Evolutionary conservation across 2,888 invertebrate genomes (phyloP), one percentile per base, ranked within the genome.

Genomic region (Amaurobius ferox): DNA sequence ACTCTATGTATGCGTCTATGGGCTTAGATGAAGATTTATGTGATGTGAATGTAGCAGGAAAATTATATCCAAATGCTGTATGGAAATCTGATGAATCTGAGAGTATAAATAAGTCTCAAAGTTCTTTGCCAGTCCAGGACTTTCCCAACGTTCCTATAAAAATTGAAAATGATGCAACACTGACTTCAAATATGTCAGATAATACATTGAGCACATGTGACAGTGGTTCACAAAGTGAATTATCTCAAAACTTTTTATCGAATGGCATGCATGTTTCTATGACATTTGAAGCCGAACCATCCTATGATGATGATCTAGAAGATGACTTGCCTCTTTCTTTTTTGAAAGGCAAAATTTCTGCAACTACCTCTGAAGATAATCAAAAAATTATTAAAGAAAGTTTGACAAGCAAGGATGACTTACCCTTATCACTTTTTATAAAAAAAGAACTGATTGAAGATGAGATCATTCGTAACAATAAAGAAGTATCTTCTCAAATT

Each of bases 21-120:
- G 55, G 55, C 11, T 55, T 55, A 55, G 55, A 55, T 55, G 55
- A 55, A 55, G 55, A 55, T 55, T 11, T 55, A 3, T 55, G 55
- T 55, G 55, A 55, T 55, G 5, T 35, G 9, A 9, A 35, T 35
- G 35, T 35, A n/a, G n/a, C n/a, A n/a, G n/a, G n/a, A n/a, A n/a
- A n/a, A n/a, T n/a, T n/a, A n/a, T n/a, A n/a, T n/a, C n/a, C n/a
- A n/a, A n/a, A n/a, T n/a, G n/a, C n/a, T n/a, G n/a, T n/a, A n/a
- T n/a, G n/a, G n/a, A n/a, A n/a, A n/a, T n/a, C n/a, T n/a, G n/a
- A n/a, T n/a, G n/a, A n/a, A n/a, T n/a, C n/a, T n/a, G n/a, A n/a
- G n/a, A n/a, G n/a, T n/a, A n/a, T n/a, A n/a, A n/a, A n/a, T n/a
- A n/a, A n/a, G n/a, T n/a, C n/a, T n/a, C n/a, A n/a, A n/a, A n/a